Percentiles rank a stretch among this genome's conserved stretches.
These are phyloP conservation scores for Mionectes macconnelli DNA, from an alignment of 2,113 vertebrate species.

Conservation along the genomic window DNA sequence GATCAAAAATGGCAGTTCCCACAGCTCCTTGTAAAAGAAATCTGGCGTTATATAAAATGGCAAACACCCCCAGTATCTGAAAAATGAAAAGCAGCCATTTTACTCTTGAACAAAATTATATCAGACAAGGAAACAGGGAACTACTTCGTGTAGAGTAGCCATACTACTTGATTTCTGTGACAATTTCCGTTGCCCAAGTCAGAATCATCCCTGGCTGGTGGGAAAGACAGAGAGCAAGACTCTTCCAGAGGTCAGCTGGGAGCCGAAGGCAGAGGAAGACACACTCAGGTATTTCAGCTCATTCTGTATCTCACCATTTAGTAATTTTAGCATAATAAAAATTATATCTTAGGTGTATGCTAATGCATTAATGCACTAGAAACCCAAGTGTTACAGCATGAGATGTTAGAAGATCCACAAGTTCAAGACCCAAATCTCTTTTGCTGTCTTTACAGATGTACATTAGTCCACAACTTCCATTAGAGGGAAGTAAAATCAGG, in stretches of 20 bases:
- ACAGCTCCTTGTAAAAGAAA: not conserved
- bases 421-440: not conserved
- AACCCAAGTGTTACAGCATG: not conserved
- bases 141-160: not conserved
- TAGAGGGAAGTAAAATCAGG: not conserved
- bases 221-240: rapidly evolving
- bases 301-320: not conserved
- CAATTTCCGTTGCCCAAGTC: not conserved
- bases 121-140: not conserved
- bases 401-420: not conserved
- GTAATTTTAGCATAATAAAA: not conserved
- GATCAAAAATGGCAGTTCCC: not conserved
- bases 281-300: not conserved
- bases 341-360: not conserved
- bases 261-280: not conserved
- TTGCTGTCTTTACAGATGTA: not conserved
- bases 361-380: not conserved
- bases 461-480: not conserved
- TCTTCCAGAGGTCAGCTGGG: not conserved
- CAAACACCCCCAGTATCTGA: rapidly evolving
- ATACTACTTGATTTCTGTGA: rapidly evolving
- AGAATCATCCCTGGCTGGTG: not conserved
- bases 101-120: not conserved
- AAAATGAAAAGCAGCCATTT: not conserved
- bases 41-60: not conserved